Conservation (phyloP, 2,888 invertebrate genomes). For the Ischnura elegans region DNA sequence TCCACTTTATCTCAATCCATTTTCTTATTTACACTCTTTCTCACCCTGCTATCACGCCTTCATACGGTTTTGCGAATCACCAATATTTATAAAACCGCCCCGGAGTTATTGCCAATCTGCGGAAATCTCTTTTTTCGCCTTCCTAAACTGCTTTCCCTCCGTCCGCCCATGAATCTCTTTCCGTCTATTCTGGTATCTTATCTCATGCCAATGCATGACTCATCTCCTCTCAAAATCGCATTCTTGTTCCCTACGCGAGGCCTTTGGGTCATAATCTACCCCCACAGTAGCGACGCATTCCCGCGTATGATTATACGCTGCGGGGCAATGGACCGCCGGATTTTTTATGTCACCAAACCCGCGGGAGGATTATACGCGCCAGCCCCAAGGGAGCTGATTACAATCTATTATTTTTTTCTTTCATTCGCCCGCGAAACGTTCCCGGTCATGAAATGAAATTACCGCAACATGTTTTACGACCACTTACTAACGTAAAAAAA, state of each 20-base stretch:
- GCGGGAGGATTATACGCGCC: neutral
- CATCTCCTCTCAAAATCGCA: neutral
- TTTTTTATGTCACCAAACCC: neutral
- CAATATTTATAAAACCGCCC: neutral
- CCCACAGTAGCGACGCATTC: neutral
- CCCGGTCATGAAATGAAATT: neutral
- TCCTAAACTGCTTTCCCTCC: neutral
- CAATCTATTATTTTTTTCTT: neutral
- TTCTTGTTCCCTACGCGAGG: neutral
- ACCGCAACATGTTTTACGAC: neutral
- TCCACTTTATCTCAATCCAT: neutral
- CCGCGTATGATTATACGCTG: neutral
- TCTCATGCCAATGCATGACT: neutral
- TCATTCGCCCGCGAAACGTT: neutral
- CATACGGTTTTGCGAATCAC: neutral
- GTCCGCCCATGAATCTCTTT: neutral
- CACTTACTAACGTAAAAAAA: neutral
- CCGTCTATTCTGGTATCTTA: neutral
- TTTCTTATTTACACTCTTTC: neutral
- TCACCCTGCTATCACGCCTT: neutral
- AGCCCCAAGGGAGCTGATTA: neutral
- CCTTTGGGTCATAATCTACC: neutral
- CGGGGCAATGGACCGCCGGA: neutral
- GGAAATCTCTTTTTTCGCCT: neutral
- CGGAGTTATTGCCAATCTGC: conserved; percentile 5